A percentile compares a stretch with the other conserved stretches of the same genome.
Evolutionary conservation across 2,888 invertebrate species (phyloP).

Genomic region (Drosophila parthenogenetica): DNA sequence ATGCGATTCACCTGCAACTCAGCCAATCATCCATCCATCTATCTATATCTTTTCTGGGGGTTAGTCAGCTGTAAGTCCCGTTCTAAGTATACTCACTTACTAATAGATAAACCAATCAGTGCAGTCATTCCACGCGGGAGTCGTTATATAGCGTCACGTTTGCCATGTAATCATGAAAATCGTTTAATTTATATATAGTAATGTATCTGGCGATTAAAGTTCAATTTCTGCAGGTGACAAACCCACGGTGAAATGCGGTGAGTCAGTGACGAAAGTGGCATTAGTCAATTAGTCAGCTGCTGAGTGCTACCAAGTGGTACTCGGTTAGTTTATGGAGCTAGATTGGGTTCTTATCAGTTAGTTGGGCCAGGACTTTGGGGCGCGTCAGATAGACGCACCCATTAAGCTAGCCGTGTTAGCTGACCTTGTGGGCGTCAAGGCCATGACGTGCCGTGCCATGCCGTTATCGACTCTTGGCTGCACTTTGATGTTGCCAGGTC

Average conservation of each 20-base stretch:
- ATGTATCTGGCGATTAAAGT: conserved; percentile 33
- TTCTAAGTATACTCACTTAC: conserved; percentile 14
- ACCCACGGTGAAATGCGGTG: conserved; percentile 20
- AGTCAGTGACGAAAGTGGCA: conserved; percentile 31
- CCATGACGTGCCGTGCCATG: background rate
- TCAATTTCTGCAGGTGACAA: conserved; percentile 17
- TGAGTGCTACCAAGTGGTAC: conserved; percentile 11
- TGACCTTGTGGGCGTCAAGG: conserved; percentile 56
- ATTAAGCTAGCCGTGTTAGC: conserved; percentile 21
- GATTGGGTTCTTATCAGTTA: conserved; percentile 1
- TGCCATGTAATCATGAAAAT: background rate
- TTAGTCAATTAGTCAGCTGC: conserved; percentile 59
- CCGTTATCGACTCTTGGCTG: conserved; percentile 29
- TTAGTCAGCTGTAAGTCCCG: conserved; percentile 1
- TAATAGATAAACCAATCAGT: conserved; percentile 18
- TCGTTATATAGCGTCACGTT: conserved; percentile 25
- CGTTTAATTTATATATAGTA: background rate
- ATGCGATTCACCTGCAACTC: conserved; percentile 25
- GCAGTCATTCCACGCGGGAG: conserved; percentile 17
- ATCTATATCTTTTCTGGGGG: background rate
- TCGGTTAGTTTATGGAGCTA: conserved; percentile 1
- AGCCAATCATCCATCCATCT: background rate
- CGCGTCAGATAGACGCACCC: conserved; percentile 47
- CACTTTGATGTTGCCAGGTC: conserved; percentile 64
- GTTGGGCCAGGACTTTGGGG: conserved; percentile 28